These are phyloP conservation scores for Poecilobothrus nobilitatus DNA, from an alignment of 2,888 invertebrate species.

Conservation along the genomic window DNA sequence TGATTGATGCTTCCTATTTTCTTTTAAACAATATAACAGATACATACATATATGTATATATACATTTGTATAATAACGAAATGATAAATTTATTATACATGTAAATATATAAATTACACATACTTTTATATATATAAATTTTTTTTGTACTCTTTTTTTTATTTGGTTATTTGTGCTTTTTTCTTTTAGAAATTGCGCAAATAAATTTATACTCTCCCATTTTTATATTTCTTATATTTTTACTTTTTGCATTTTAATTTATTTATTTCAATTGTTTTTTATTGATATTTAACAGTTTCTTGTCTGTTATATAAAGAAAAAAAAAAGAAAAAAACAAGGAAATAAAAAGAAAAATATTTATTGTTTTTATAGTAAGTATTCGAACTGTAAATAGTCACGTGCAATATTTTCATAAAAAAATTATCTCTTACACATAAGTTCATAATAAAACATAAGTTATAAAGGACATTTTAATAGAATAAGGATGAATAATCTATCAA, in stretches of 20 bases:
- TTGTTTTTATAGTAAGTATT: too few species aligned
- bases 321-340: not conserved
- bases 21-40: not conserved
- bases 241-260: not conserved
- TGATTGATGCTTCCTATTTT: not conserved
- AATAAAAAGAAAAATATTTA: too few species aligned
- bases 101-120: not conserved
- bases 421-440: too few species aligned
- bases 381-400: too few species aligned
- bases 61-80: not conserved
- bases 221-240: not conserved
- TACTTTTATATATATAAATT: too few species aligned
- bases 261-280: not conserved
- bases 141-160: too few species aligned
- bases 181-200: not conserved
- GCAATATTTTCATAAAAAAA: too few species aligned
- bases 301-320: not conserved
- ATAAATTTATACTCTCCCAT: not conserved
- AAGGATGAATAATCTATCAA: too few species aligned
- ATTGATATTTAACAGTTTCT: too few species aligned
- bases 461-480: too few species aligned
- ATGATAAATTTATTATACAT: not conserved
- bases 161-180: not conserved
- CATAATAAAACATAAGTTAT: too few species aligned
- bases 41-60: not conserved